Evolutionary conservation across 1,140 invertebrate species (phyloP).

Genomic region (Neuroterus valhalla): DNA sequence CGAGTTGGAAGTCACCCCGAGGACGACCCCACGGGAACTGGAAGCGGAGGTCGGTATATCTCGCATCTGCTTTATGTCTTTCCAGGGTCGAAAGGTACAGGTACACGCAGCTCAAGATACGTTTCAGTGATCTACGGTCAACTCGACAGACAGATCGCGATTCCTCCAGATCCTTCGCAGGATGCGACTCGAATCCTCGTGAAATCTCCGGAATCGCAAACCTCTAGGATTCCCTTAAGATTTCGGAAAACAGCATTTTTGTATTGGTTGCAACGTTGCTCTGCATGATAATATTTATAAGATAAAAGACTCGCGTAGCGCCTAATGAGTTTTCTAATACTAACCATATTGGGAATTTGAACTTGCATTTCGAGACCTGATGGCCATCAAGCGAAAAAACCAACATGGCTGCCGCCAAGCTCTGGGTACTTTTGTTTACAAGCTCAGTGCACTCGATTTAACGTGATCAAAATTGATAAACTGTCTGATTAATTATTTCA

Average conservation of each 20-base stretch:
- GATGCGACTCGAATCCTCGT: slow-evolving; percentile 7
- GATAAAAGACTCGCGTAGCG: too few relatives aligned
- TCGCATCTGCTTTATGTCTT: slow-evolving; percentile 71
- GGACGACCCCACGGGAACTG: slow-evolving; percentile 67
- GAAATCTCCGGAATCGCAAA: background rate
- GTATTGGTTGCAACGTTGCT: too few relatives aligned
- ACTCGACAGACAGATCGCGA: slow-evolving; percentile 31
- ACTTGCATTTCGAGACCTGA: too few relatives aligned
- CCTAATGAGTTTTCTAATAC: too few relatives aligned
- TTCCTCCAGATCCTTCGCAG: background rate
- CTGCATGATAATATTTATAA: too few relatives aligned
- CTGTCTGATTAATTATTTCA: too few relatives aligned
- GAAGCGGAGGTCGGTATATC: slow-evolving; percentile 60
- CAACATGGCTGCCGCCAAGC: too few relatives aligned
- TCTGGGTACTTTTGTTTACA: too few relatives aligned
- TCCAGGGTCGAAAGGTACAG: slow-evolving; percentile 59
- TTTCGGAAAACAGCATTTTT: background rate
- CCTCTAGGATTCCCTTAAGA: background rate
- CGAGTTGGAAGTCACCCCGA: slow-evolving; percentile 55
- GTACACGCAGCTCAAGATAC: slow-evolving; percentile 56
- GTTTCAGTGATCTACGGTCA: slow-evolving; percentile 61
- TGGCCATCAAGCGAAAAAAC: too few relatives aligned
- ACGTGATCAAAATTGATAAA: too few relatives aligned
- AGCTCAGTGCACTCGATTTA: too few relatives aligned
- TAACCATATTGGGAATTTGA: too few relatives aligned